Evolutionary conservation across 2,113 vertebrate species (phyloP).

Genomic region (Antigone vipio): DNA sequence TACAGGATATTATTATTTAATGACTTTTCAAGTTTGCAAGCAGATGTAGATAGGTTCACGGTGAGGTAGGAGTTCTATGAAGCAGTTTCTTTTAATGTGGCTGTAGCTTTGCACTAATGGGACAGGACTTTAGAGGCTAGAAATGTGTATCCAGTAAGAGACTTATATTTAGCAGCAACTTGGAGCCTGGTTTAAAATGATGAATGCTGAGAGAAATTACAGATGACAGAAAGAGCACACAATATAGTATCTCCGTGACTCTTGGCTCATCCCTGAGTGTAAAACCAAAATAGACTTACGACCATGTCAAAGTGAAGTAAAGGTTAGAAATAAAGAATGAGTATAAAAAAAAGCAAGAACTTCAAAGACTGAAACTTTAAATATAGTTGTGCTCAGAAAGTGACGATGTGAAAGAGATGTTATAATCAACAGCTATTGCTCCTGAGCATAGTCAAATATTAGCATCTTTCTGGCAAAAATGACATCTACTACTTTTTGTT

Average conservation of each 20-base stretch:
- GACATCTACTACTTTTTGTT: background rate
- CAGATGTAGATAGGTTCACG: background rate
- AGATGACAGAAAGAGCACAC: conserved; percentile 36
- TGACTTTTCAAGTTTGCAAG: background rate
- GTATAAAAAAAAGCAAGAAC: background rate
- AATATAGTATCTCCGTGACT: background rate
- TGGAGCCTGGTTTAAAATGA: background rate
- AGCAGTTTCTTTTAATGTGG: background rate
- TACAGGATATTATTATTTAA: background rate
- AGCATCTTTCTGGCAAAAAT: background rate
- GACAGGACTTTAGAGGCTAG: background rate
- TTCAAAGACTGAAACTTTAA: background rate
- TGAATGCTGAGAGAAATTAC: conserved; percentile 36
- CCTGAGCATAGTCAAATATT: background rate
- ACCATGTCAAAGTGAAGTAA: background rate
- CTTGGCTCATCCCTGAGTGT: background rate
- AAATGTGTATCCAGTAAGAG: background rate
- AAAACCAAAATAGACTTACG: conserved; percentile 20
- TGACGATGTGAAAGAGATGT: background rate
- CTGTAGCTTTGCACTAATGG: background rate
- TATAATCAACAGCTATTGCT: background rate
- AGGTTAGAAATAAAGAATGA: background rate
- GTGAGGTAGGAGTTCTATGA: background rate
- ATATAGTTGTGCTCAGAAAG: background rate
- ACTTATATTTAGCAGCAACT: background rate